These are phyloP conservation scores for Paguma larvata DNA, from an alignment of 2,797 vertebrate genomes.

Conservation along the genomic window DNA sequence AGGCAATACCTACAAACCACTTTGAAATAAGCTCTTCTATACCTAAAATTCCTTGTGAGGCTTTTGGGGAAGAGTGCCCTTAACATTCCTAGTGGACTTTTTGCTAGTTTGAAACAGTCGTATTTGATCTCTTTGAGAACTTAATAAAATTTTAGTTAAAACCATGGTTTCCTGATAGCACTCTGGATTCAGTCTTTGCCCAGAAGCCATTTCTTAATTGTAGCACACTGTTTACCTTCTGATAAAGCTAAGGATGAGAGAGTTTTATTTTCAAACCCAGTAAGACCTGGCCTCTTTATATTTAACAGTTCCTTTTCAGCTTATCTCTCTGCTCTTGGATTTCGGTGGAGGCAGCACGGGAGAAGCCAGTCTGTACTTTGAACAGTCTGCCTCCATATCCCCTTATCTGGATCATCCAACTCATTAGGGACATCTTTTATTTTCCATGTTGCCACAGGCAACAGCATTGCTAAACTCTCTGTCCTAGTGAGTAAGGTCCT, in stretches of 20 bases:
- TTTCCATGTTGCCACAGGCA: constrained; percentile 20
- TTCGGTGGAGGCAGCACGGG: constrained; percentile 47
- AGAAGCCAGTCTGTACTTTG: background rate
- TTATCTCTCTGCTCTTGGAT: background rate
- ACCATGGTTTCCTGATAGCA: background rate
- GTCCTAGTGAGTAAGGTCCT: background rate
- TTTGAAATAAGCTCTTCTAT: background rate
- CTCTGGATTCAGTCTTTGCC: constrained; percentile 24
- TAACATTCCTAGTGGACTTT: background rate
- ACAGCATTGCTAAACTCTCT: constrained; percentile 17
- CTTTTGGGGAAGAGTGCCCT: background rate
- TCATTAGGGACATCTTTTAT: constrained; percentile 41
- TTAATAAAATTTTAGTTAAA: constrained; percentile 37
- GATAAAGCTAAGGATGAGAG: constrained; percentile 33
- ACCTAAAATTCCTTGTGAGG: background rate
- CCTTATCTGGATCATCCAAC: constrained; percentile 43
- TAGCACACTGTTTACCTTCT: constrained; percentile 49
- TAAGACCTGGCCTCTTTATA: constrained; percentile 33
- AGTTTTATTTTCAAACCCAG: constrained; percentile 36
- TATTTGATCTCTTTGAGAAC: background rate
- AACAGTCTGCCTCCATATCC: background rate
- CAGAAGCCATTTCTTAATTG: constrained; percentile 50
- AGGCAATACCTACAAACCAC: background rate
- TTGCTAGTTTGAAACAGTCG: background rate
- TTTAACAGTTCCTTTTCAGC: background rate